Conservation (phyloP, 2,888 invertebrate species). For the Rhagophthalmus giganteus region DNA sequence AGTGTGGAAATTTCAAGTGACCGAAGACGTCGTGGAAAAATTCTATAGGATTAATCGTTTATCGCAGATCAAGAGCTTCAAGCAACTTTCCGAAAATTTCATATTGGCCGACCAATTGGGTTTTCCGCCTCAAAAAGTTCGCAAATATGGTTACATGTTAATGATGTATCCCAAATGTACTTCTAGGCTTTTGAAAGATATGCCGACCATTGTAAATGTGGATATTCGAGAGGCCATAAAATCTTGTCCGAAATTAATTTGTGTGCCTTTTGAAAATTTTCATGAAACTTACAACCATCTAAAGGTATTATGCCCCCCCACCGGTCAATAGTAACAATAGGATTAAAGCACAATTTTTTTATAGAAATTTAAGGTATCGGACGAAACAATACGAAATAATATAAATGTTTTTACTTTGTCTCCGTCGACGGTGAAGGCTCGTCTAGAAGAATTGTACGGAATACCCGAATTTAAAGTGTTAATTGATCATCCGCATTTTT, state of each 20-base stretch:
- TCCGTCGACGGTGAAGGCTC: constrained; percentile 60
- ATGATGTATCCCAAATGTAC: constrained; percentile 63
- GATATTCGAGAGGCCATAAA: constrained; percentile 61
- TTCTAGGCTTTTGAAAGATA: constrained; percentile 59
- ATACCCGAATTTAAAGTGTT: constrained; percentile 66
- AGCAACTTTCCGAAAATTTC: constrained; percentile 60
- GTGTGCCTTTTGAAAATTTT: constrained; percentile 61
- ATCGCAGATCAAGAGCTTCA: constrained; percentile 56
- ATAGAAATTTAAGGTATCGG: constrained; percentile 62
- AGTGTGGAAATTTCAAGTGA: constrained; percentile 52
- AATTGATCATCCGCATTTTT: constrained; percentile 63
- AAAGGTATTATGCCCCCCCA: no score
- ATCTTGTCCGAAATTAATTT: constrained; percentile 65
- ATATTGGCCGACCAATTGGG: constrained; percentile 62
- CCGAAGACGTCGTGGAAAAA: constrained; percentile 47
- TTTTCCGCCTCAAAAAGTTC: constrained; percentile 59
- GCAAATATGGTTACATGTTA: constrained; percentile 64
- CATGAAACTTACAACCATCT: constrained; percentile 61
- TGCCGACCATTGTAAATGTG: constrained; percentile 59
- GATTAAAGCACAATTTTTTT: constrained; percentile 11
- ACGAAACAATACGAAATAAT: constrained; percentile 58
- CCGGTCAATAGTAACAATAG: constrained; percentile 2
- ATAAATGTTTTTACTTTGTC: constrained; percentile 63
- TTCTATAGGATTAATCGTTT: constrained; percentile 50
- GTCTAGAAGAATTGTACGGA: constrained; percentile 61